A percentile compares a stretch with the other conserved stretches of the same genome.
phyloP scores from a whole-genome alignment of 2,888 invertebrate species.

The Pardosa pseudoannulata region DNA sequence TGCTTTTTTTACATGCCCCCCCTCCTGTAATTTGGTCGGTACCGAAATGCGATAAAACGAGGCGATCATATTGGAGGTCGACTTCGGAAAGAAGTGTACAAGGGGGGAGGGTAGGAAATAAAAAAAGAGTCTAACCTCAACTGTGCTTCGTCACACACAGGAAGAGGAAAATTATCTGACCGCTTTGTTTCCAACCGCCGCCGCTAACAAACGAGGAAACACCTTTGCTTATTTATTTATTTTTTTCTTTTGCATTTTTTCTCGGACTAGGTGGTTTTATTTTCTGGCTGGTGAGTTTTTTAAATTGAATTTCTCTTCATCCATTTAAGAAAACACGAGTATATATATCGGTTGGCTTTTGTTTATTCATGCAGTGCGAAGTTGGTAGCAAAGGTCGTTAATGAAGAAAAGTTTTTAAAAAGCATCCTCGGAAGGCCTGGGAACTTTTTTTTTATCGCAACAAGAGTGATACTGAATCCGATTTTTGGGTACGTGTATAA shows the following conservation, averaged over 20 bases:
- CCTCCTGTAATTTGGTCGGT: constrained; percentile 62
- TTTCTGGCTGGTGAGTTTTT: neutral
- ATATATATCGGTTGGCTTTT: neutral
- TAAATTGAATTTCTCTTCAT: no score
- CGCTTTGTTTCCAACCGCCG: constrained; percentile 43
- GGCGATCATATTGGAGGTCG: neutral
- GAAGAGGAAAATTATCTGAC: constrained; percentile 65
- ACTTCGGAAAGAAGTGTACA: neutral
- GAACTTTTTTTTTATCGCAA: no score
- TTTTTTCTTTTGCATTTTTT: neutral
- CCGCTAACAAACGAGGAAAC: constrained; percentile 5
- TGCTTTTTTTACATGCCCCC: constrained; percentile 8
- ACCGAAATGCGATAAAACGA: constrained; percentile 67
- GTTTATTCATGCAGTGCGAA: neutral
- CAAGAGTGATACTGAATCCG: no score
- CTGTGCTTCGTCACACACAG: constrained; percentile 53
- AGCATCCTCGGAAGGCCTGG: neutral
- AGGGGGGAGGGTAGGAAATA: no score
- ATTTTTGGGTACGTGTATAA: no score
- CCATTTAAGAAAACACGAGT: neutral
- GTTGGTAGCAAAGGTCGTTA: neutral
- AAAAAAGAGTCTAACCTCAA: neutral
- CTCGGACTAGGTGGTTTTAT: neutral
- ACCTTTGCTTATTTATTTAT: constrained; percentile 7
- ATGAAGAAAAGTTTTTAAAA: neutral